Conservation (phyloP, 2,888 invertebrate species). For the Malacosoma neustria region DNA sequence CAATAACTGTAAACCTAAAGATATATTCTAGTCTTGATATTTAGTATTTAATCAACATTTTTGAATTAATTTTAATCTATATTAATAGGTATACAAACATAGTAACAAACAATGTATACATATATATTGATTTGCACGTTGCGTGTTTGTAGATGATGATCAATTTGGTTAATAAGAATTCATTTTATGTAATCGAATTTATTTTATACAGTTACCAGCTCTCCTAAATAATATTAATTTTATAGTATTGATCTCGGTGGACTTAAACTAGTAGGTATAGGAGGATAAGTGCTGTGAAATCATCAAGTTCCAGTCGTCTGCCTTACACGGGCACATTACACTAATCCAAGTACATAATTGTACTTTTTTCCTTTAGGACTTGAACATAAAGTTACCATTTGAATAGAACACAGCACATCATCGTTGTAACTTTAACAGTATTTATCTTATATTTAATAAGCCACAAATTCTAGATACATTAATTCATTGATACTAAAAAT, state of each 20-base stretch:
- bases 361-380: no score
- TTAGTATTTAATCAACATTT: conserved; percentile 70
- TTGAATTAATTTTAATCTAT: conserved; percentile 63
- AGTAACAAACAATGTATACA: conserved; percentile 51
- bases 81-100: conserved; percentile 41
- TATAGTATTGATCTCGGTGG: neutral
- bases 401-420: neutral
- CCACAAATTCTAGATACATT: no score
- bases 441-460: neutral
- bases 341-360: no score
- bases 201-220: conserved; percentile 28
- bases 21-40: conserved; percentile 75
- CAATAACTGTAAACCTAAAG: conserved; percentile 73
- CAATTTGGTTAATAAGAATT: conserved; percentile 23
- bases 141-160: conserved; percentile 43
- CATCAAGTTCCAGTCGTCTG: neutral
- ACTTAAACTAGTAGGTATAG: neutral
- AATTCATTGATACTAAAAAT: no score
- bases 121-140: conserved; percentile 59
- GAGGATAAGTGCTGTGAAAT: neutral
- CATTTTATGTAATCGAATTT: conserved; percentile 28
- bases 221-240: conserved; percentile 11
- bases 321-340: neutral
- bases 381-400: neutral
- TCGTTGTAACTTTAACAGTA: neutral